phyloP scores from a whole-genome alignment of 1,140 invertebrate genomes.

The Scaptomyza montana region DNA sequence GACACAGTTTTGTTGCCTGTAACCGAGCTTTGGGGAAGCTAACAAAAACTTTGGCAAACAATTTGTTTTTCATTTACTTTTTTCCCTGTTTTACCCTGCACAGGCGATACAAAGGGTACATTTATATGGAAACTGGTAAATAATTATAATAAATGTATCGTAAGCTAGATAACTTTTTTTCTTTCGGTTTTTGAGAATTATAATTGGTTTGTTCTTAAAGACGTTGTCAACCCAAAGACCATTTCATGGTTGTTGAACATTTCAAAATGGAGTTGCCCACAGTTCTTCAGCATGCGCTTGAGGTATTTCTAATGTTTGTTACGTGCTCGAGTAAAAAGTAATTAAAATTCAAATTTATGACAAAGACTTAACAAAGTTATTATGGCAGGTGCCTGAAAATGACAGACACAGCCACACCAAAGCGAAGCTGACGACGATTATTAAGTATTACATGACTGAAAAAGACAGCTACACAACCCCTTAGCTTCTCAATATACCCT shows the following conservation, averaged over 20 bases:
- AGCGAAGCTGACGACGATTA: conserved; percentile 3
- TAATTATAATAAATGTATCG: too few relatives aligned
- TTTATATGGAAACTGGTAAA: too few relatives aligned
- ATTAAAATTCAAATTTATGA: conserved; percentile 77
- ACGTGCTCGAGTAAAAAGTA: conserved; percentile 40
- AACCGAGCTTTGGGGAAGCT: conserved; percentile 1
- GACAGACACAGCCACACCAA: conserved; percentile 31
- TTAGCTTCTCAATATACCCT: conserved; percentile 30
- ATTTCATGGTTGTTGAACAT: conserved; percentile 29
- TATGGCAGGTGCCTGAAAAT: conserved; percentile 53
- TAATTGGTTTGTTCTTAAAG: background rate
- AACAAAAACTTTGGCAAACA: conserved; percentile 45
- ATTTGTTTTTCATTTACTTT: conserved; percentile 29
- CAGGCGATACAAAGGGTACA: too few relatives aligned
- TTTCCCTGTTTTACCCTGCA: too few relatives aligned
- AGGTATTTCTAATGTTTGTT: background rate
- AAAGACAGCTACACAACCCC: conserved; percentile 14
- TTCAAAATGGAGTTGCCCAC: conserved; percentile 48
- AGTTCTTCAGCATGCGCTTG: conserved; percentile 11
- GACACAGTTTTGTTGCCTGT: conserved; percentile 1
- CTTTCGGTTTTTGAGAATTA: too few relatives aligned
- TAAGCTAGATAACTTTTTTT: too few relatives aligned
- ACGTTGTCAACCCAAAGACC: conserved; percentile 22
- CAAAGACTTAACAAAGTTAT: conserved; percentile 66
- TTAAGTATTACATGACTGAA: conserved; percentile 16